Evolutionary conservation across 2,888 invertebrate species (phyloP).

Genomic region (Polietes domitor): DNA sequence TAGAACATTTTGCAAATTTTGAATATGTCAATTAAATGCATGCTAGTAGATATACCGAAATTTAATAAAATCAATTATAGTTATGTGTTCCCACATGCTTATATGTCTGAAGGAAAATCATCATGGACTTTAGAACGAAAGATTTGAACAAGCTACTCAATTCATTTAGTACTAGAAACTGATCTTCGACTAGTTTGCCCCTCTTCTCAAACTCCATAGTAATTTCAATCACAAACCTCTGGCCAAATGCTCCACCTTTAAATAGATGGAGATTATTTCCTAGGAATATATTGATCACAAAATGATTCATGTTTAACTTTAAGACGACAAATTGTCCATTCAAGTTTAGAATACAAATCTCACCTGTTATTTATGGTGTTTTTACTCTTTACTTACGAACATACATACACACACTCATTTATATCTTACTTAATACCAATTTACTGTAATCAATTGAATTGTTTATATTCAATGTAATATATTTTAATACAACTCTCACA

Average conservation of each 20-base stretch:
- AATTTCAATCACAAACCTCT: neutral
- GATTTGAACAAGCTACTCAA: too few species aligned
- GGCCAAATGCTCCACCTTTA: constrained; percentile 57
- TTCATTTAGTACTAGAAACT: too few species aligned
- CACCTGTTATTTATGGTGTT: neutral
- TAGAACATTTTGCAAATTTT: too few species aligned
- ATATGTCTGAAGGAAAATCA: too few species aligned
- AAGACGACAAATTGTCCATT: constrained; percentile 60
- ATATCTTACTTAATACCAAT: constrained; percentile 1
- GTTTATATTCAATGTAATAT: neutral
- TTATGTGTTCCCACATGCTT: too few species aligned
- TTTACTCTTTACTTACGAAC: neutral
- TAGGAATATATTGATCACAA: neutral
- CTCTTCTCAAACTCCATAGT: too few species aligned
- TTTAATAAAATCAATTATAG: too few species aligned
- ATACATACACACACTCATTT: neutral
- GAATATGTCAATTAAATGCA: too few species aligned
- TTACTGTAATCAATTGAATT: constrained; percentile 7
- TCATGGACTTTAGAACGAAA: too few species aligned
- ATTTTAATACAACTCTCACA: neutral
- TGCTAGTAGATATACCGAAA: too few species aligned
- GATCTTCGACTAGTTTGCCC: too few species aligned
- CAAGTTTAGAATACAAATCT: neutral
- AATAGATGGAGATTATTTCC: constrained; percentile 21
- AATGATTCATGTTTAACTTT: constrained; percentile 51